These are phyloP conservation scores for Macrophya alboannulata DNA, from an alignment of 2,888 invertebrate genomes.

Conservation along the genomic window DNA sequence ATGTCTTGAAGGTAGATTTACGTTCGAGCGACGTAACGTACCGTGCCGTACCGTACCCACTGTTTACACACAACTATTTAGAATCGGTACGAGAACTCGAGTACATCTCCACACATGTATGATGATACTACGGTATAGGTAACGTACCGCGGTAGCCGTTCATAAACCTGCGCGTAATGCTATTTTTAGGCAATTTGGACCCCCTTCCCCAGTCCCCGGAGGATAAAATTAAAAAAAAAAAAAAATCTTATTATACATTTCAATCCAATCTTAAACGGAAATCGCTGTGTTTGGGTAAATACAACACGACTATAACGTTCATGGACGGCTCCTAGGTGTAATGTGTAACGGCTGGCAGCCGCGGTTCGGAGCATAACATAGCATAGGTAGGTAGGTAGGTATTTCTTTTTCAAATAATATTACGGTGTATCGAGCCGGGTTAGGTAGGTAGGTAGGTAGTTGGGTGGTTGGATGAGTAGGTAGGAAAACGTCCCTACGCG, in stretches of 20 bases:
- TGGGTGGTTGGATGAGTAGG: neutral
- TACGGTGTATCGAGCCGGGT: constrained; percentile 27
- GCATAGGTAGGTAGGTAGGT: neutral
- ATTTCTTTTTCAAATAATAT: constrained; percentile 35
- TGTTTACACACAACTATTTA: constrained; percentile 39
- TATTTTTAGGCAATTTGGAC: too few relatives aligned
- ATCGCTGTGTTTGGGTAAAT: too few relatives aligned
- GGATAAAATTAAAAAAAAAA: neutral
- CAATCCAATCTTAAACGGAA: too few relatives aligned
- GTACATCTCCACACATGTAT: neutral
- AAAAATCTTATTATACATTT: too few relatives aligned
- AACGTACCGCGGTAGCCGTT: too few relatives aligned
- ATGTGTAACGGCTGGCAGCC: constrained; percentile 10
- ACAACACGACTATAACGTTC: neutral
- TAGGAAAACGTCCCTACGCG: neutral
- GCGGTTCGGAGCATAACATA: neutral
- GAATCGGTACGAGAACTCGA: constrained; percentile 30
- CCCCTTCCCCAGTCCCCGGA: too few relatives aligned
- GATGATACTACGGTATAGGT: neutral
- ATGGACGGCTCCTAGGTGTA: neutral
- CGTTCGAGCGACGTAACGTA: neutral
- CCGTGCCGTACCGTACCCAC: constrained; percentile 19
- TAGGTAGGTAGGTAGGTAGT: neutral
- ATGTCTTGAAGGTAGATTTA: neutral
- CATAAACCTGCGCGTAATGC: too few relatives aligned